Percentiles rank a stretch among this genome's conserved stretches.
Conservation (phyloP, 2,888 invertebrate genomes). For the Catonia carolina region DNA sequence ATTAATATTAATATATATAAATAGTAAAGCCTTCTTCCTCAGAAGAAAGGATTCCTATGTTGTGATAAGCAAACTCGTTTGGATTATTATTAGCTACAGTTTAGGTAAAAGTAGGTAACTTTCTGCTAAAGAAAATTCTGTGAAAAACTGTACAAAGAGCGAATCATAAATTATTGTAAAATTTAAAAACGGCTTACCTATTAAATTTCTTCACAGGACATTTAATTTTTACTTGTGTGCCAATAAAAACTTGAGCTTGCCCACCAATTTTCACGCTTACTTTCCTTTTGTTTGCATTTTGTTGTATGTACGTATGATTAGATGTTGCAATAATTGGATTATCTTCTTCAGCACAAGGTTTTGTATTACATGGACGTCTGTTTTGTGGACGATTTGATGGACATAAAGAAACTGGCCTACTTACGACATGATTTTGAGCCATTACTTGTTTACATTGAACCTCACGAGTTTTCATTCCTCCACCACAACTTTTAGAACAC, state of each 20-base stretch:
- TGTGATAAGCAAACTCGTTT: too few relatives aligned
- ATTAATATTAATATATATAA: too few relatives aligned
- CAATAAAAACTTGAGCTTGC: slow-evolving; percentile 81
- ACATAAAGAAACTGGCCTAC: slow-evolving; percentile 68
- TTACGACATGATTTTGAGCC: slow-evolving; percentile 85
- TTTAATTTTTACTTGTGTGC: slow-evolving; percentile 87
- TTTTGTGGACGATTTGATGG: slow-evolving; percentile 64
- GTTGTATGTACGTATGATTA: slow-evolving; percentile 71
- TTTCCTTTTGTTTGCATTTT: slow-evolving; percentile 71
- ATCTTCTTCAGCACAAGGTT: slow-evolving; percentile 67
- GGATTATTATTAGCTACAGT: too few relatives aligned
- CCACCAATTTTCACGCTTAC: slow-evolving; percentile 82
- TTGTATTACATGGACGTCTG: slow-evolving; percentile 78
- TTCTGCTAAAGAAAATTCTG: too few relatives aligned
- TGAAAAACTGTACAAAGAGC: too few relatives aligned
- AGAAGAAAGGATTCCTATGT: too few relatives aligned
- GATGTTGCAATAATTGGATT: slow-evolving; percentile 60
- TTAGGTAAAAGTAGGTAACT: too few relatives aligned
- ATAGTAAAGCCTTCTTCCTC: too few relatives aligned
- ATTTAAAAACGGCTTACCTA: too few relatives aligned
- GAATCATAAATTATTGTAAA: too few relatives aligned
- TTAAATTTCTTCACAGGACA: slow-evolving; percentile 79
- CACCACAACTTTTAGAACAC: slow-evolving; percentile 90
- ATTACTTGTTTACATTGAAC: slow-evolving; percentile 84
- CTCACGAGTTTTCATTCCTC: slow-evolving; percentile 77